These are phyloP conservation scores for Drosophila insularis DNA, from an alignment of 1,140 invertebrate species.

Conservation along the genomic window DNA sequence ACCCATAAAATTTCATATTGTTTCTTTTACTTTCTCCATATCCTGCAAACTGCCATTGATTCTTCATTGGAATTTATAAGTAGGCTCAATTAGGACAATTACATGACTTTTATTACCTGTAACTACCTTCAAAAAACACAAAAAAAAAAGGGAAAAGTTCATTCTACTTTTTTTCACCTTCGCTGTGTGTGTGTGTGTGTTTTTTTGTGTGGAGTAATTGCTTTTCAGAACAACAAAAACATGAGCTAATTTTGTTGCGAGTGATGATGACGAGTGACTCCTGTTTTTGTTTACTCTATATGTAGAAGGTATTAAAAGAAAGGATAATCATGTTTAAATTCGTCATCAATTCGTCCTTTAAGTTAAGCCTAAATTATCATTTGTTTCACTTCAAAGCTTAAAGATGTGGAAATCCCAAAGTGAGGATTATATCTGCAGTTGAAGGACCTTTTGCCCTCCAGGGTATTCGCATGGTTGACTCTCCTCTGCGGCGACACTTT, in stretches of 20 bases:
- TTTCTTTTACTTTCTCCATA: too few species aligned
- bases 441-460: not conserved
- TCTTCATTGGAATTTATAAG: too few species aligned
- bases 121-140: not conserved
- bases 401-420: too few species aligned
- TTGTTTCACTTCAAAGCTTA: too few species aligned
- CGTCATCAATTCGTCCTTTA: too few species aligned
- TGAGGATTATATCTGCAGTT: too few species aligned
- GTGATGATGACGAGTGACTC: not conserved
- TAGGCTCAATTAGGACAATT: slow-evolving; percentile 15
- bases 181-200: too few species aligned
- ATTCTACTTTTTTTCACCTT: slow-evolving; percentile 36
- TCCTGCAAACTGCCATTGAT: too few species aligned
- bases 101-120: slow-evolving; percentile 38
- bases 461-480: not conserved
- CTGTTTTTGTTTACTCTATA: slow-evolving; percentile 8
- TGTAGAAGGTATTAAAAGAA: not conserved
- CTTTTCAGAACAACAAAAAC: not conserved
- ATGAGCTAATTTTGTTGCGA: slow-evolving; percentile 4
- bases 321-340: not conserved
- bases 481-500: not conserved
- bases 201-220: not conserved
- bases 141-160: slow-evolving; percentile 16
- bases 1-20: too few species aligned
- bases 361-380: too few species aligned